A percentile compares a stretch with the other conserved stretches of the same genome.
Conservation (phyloP, 1,140 invertebrate species). For the Anadara kagoshimensis region DNA sequence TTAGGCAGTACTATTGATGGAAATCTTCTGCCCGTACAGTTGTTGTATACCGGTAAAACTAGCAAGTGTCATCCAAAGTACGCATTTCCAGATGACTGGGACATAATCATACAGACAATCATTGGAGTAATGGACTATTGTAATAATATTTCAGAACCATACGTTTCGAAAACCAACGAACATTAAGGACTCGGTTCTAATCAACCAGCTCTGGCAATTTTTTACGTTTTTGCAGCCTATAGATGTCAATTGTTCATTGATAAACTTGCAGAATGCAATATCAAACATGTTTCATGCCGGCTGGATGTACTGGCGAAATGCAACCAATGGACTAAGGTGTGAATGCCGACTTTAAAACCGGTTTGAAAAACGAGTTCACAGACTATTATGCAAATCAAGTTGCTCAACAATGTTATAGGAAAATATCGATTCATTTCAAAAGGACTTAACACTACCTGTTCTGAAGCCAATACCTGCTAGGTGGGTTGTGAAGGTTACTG, state of each 20-base stretch:
- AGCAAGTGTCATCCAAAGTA: neutral
- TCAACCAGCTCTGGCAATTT: constrained; percentile 30
- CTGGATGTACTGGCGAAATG: constrained; percentile 17
- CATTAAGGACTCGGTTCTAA: neutral
- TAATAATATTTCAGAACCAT: constrained; percentile 16
- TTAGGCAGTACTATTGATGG: constrained; percentile 4
- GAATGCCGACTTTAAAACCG: constrained; percentile 21
- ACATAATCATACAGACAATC: constrained; percentile 9
- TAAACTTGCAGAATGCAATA: neutral
- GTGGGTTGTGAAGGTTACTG: too few relatives aligned
- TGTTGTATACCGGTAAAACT: constrained; percentile 8
- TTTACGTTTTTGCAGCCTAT: constrained; percentile 39
- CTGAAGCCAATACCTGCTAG: too few relatives aligned
- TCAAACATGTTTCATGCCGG: constrained; percentile 28
- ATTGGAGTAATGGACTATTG: constrained; percentile 13
- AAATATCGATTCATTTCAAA: too few relatives aligned
- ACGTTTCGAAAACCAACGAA: constrained; percentile 2
- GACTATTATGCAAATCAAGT: constrained; percentile 17
- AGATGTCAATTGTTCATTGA: constrained; percentile 5
- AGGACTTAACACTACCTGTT: too few relatives aligned
- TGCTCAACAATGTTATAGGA: neutral
- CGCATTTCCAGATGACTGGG: neutral
- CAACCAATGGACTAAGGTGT: constrained; percentile 27
- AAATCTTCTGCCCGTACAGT: neutral
- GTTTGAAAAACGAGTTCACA: constrained; percentile 17